Percentiles rank a stretch among this genome's conserved stretches.
Conservation (phyloP, 1,140 invertebrate genomes). For the Globodera ellingtonae region DNA sequence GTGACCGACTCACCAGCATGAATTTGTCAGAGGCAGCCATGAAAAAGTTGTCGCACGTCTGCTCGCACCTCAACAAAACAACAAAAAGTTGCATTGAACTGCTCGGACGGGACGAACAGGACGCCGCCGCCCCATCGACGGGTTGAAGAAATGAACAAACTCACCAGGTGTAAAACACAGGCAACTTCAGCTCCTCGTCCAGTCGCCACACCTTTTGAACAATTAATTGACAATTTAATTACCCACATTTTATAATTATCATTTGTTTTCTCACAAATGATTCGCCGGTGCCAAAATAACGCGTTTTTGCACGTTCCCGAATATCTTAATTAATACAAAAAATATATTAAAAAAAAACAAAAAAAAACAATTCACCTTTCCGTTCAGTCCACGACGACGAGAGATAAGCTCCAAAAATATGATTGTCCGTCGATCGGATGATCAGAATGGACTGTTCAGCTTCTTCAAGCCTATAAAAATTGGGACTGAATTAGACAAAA, state of each 20-base stretch:
- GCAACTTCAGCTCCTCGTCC: conserved; percentile 50
- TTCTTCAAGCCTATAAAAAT: conserved; percentile 57
- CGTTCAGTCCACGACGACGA: conserved; percentile 55
- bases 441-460: conserved; percentile 60
- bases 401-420: conserved; percentile 63
- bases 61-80: conserved; percentile 14
- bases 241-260: background rate
- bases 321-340: conserved; percentile 44
- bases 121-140: background rate
- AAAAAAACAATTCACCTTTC: conserved; percentile 24
- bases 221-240: background rate
- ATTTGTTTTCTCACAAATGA: conserved; percentile 31
- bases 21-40: conserved; percentile 58
- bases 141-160: background rate
- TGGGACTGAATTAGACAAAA: background rate
- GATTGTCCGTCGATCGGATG: conserved; percentile 51
- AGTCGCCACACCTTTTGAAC: conserved; percentile 36
- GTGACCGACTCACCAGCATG: conserved; percentile 54
- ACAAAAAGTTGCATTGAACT: background rate
- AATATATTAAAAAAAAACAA: background rate
- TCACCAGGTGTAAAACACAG: conserved; percentile 59
- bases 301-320: conserved; percentile 47
- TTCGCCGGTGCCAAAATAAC: conserved; percentile 56
- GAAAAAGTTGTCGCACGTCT: conserved; percentile 58
- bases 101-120: background rate